A percentile compares a stretch with the other conserved stretches of the same genome.
These are phyloP conservation scores for Athalia cordata DNA, from an alignment of 2,888 invertebrate species.

Conservation along the genomic window DNA sequence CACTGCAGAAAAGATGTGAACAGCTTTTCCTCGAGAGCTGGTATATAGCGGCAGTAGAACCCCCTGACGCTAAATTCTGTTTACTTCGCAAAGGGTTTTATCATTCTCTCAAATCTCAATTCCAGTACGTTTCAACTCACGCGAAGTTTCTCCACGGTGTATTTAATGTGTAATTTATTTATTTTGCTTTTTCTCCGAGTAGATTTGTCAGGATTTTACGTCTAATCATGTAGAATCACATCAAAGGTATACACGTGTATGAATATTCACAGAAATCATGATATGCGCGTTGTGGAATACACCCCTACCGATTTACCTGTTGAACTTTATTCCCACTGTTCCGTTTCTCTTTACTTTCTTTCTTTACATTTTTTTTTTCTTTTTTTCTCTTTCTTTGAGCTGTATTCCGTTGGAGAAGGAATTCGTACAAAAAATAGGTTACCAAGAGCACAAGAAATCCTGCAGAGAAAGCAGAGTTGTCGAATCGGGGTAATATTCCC, in stretches of 20 bases:
- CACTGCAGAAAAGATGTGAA: no score
- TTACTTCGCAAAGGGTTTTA: not conserved
- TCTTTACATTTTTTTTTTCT: not conserved
- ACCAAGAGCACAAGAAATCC: not conserved
- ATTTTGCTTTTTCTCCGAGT: not conserved
- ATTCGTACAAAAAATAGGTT: conserved; percentile 13
- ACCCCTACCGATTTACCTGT: conserved; percentile 29
- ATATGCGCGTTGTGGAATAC: not conserved
- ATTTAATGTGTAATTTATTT: not conserved
- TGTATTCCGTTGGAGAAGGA: not conserved
- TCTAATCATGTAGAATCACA: no score
- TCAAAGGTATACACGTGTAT: no score
- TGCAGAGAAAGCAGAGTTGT: conserved; percentile 15
- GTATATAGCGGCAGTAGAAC: no score
- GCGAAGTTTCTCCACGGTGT: no score
- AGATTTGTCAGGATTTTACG: no score
- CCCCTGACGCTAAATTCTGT: not conserved
- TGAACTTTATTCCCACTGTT: conserved; percentile 18
- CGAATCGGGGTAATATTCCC: not conserved
- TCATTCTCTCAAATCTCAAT: no score
- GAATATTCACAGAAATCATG: no score
- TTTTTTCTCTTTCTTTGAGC: not conserved
- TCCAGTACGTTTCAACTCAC: no score
- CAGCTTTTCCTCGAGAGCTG: no score
- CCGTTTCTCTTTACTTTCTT: not conserved